Conservation (phyloP, 2,888 invertebrate genomes). For the Lasioglossum lativentre region DNA sequence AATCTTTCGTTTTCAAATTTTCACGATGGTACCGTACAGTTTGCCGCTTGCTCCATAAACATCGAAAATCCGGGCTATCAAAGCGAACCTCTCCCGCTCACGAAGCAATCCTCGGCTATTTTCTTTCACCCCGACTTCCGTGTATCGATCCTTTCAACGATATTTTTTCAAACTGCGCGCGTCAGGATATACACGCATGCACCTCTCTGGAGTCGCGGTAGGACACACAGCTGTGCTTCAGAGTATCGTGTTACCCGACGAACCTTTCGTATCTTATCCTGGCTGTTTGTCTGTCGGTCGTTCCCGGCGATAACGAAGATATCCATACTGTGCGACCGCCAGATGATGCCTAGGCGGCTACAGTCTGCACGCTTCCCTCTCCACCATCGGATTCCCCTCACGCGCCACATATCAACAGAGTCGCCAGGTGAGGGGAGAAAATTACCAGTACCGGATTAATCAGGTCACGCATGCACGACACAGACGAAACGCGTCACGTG, state of each 20-base stretch:
- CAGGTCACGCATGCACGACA: no score
- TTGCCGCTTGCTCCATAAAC: not conserved
- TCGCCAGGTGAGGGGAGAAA: no score
- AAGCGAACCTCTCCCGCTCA: not conserved
- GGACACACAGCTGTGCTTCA: slow-evolving; percentile 75
- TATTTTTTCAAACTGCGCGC: slow-evolving; percentile 44
- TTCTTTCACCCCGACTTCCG: slow-evolving; percentile 12
- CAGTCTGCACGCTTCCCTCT: no score
- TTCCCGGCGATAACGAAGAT: slow-evolving; percentile 25
- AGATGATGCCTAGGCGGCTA: no score
- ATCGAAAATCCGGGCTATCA: not conserved
- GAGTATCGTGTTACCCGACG: slow-evolving; percentile 74
- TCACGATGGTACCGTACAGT: not conserved
- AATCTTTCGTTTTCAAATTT: slow-evolving; percentile 3
- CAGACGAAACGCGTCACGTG: no score
- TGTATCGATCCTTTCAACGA: not conserved
- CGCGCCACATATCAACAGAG: no score
- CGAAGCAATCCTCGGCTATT: not conserved
- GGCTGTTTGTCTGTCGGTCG: slow-evolving; percentile 48
- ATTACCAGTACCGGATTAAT: no score
- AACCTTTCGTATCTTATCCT: slow-evolving; percentile 72
- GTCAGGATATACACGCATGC: slow-evolving; percentile 40
- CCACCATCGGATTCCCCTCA: no score
- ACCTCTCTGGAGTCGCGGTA: slow-evolving; percentile 42
- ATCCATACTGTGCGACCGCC: not conserved